Base-by-base conservation (phyloP, 2,113 vertebrate species). In the Thamnophis sirtalis region DNA sequence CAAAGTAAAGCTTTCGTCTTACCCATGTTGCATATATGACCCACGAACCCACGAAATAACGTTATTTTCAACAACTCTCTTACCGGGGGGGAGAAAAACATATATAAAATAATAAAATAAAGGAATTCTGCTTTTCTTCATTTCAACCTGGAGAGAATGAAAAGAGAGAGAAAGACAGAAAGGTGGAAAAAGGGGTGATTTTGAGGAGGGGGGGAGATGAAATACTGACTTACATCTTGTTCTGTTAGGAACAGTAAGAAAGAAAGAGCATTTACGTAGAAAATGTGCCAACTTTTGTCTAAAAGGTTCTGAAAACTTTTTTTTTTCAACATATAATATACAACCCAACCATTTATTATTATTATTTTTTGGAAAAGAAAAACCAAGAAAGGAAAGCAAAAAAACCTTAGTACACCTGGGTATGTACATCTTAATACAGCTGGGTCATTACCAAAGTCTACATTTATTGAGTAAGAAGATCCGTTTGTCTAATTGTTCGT, bases 1-100 rank as follows among this genome's bases (percentile, higher is more conserved):
- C 97, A 99, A 98, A 98, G 98, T 99, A 99, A 99, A 99, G 99
- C 99, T 99, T 99, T 99, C 98, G 96, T 99, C 98, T 98, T 97
- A 98, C 97, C 98, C 98, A 98, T 98, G 96, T 99, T 99, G 99
- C 99, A 99, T 99, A 99, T 99, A 98, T 98, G 98, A 99, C 99
- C 98, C 98, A 97, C 98, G 98, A 98, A 97, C 97, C 97, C 97
- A 98, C 96, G 98, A 98, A 98, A 97, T 97, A 97, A 98, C 97
- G 11, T 80, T 73, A 3, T 48, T 55, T 38, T 17, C 21, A 95
- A 97, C 28, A 53, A 87, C 24, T n/a, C 49, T 58, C 48, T 48
- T 50, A 50, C 24, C 11, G 51, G 51, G n/a, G 28, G 13, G 33
- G 33, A 3, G 9, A 55, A 86, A 63, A 68, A 68, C 15, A 53